Evolutionary conservation across 2,113 vertebrate species (phyloP).

Genomic region (Ailuropoda melanoleuca): DNA sequence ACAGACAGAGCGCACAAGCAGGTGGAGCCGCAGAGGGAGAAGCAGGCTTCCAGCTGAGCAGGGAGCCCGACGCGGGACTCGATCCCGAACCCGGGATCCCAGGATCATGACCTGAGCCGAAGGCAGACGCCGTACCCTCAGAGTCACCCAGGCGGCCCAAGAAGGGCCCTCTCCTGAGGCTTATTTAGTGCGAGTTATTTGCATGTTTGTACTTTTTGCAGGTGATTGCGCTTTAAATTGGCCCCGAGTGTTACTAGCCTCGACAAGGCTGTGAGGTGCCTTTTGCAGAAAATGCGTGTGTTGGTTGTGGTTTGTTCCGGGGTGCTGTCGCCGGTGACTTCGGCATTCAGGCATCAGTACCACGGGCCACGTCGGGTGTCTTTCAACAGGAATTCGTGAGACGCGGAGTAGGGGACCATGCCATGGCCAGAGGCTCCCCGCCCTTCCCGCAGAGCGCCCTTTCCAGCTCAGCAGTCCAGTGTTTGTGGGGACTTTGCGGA

Average conservation of each 20-base stretch:
- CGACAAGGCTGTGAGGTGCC: rapidly evolving
- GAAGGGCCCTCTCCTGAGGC: neutral
- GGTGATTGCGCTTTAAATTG: neutral
- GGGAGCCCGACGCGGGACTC: rapidly evolving
- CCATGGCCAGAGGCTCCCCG: no score
- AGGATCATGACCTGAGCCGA: neutral
- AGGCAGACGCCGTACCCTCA: rapidly evolving
- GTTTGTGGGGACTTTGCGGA: no score
- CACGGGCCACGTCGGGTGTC: neutral
- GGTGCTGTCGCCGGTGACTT: neutral
- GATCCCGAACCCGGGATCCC: neutral
- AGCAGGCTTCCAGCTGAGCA: no score
- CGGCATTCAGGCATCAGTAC: rapidly evolving
- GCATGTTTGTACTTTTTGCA: neutral
- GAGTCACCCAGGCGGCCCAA: no score
- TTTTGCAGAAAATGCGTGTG: neutral
- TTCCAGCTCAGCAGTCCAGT: neutral
- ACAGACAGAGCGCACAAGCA: neutral
- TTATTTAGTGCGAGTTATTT: neutral
- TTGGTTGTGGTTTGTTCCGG: neutral
- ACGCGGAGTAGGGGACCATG: neutral
- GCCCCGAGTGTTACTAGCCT: neutral
- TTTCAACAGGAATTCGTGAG: neutral
- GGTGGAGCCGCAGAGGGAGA: neutral
- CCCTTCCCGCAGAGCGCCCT: no score